These are phyloP conservation scores for Psittacula derbiana DNA, from an alignment of 2,797 vertebrate species.

Conservation along the genomic window DNA sequence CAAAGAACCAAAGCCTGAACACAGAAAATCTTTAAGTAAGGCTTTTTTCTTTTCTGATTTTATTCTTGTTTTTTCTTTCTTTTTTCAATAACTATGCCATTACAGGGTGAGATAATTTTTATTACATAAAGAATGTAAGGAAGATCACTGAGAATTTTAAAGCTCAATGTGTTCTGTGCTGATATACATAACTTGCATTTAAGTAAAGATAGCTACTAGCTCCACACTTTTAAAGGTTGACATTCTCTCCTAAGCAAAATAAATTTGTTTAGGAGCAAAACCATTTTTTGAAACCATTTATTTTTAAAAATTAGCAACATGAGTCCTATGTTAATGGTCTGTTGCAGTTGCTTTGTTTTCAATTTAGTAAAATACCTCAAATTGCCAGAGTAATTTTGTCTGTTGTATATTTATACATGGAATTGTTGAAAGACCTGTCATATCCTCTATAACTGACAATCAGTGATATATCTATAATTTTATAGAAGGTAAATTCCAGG, in stretches of 20 bases:
- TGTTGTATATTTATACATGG: conserved; percentile 46
- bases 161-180: conserved; percentile 40
- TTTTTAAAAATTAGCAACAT: conserved; percentile 56
- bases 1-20: conserved; percentile 85
- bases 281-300: conserved; percentile 48
- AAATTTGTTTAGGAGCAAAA: conserved; percentile 55
- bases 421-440: conserved; percentile 31
- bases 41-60: conserved; percentile 43
- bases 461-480: conserved; percentile 11
- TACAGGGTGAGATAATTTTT: conserved; percentile 53
- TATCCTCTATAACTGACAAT: background rate
- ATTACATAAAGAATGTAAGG: conserved; percentile 21
- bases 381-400: conserved; percentile 55
- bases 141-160: conserved; percentile 51
- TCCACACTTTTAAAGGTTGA: conserved; percentile 46
- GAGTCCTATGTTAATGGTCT: conserved; percentile 34
- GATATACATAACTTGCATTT: conserved; percentile 65
- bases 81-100: conserved; percentile 30
- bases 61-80: background rate
- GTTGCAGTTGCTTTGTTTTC: conserved; percentile 62
- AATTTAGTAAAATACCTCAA: conserved; percentile 60
- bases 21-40: conserved; percentile 94
- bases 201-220: conserved; percentile 62
- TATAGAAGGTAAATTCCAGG: conserved; percentile 10
- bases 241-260: conserved; percentile 56